Base-by-base conservation (phyloP, 1,140 invertebrate species). In the Atopsyche davidsoni region DNA sequence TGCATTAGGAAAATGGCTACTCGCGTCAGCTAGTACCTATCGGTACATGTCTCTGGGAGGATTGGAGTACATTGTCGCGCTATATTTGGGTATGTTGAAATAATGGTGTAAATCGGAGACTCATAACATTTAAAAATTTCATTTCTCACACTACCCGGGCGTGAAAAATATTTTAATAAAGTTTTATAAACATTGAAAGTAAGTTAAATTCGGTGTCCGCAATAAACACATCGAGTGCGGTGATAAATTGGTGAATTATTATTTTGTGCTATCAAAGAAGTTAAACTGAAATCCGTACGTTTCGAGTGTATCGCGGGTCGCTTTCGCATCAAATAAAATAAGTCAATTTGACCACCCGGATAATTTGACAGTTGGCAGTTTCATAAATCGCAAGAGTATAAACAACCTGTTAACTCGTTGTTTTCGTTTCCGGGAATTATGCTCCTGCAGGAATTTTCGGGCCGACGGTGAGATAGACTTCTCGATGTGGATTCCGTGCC, bases 301-400 rank as follows among this genome's bases (percentile, higher is more conserved):
- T 17, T 31, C 14, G 32, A 13, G 13, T 40, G 21, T 16, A 40
- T 19, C 22, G 21, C 10, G 19, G 11, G 16, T 19, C 18, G 24
- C 11, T 13, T 48, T 18, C 9, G 4, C 14, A 28, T 31, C 14
- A 2, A 25, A 10, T 16, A 39, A 40, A 41, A 48, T 17, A 42
- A 32, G 4, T 17, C 23, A 50, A 23, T n/a, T 41, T 49, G 24
- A 42, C 18, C 43, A 42, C 31, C 35, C 32, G 43, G 43, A 50
- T 36, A 50, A 39, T 50, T 50, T 50, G 47, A 50, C 47, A 50
- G 47, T 38, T 50, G 35, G 43, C 43, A 50, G 47, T 50, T 50
- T 50, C 47, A 50, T 50, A 50, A 50, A 50, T 50, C 47, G 43
- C 47, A 50, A 50, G 43, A 25, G 47, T 50, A 50, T 50, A 50